phyloP scores from a whole-genome alignment of 2,113 vertebrate species.

The Chionomys nivalis region DNA sequence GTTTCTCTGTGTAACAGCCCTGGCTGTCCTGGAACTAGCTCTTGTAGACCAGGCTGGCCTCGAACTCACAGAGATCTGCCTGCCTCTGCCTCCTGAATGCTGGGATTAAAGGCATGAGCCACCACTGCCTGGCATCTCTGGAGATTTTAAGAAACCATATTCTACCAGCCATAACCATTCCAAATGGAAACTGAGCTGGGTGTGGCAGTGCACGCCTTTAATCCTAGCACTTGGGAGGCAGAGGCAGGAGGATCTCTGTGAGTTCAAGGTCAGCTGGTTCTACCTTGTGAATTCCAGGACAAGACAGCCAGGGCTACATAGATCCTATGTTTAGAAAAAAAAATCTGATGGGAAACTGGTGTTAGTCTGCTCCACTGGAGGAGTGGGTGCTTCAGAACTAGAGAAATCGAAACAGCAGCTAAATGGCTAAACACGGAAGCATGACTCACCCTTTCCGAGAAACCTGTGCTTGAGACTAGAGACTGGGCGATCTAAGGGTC shows the following conservation, averaged over 20 bases:
- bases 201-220: rapidly evolving
- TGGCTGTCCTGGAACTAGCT: too few species aligned
- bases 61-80: too few species aligned
- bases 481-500: neutral
- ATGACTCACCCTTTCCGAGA: neutral
- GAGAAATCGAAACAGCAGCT: neutral
- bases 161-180: neutral
- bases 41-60: too few species aligned
- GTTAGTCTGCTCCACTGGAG: neutral
- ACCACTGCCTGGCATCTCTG: too few species aligned
- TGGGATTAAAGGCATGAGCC: too few species aligned
- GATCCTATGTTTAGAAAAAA: neutral
- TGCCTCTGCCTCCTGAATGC: too few species aligned
- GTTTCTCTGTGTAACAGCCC: too few species aligned
- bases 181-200: neutral
- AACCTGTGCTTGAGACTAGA: neutral
- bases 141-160: neutral
- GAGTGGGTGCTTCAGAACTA: neutral
- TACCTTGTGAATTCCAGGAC: neutral
- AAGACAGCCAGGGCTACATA: neutral
- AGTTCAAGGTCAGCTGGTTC: neutral
- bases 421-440: neutral
- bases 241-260: neutral
- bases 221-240: neutral
- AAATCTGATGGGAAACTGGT: neutral